phyloP scores from a whole-genome alignment of 2,888 invertebrate genomes.

The Nasonia oneida region DNA sequence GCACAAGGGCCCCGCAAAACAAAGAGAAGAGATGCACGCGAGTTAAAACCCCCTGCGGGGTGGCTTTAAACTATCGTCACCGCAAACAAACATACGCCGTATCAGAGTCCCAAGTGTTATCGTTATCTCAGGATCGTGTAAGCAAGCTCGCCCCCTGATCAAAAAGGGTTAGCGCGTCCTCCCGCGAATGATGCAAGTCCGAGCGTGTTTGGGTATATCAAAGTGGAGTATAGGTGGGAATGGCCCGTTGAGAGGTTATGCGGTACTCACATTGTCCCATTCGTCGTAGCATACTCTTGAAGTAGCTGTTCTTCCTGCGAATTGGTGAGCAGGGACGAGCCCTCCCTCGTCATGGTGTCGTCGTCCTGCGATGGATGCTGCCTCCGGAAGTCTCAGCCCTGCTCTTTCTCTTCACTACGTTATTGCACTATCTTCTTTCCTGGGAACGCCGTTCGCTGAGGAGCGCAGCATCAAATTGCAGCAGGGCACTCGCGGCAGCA shows the following conservation, averaged over 20 bases:
- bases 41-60: background rate
- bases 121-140: background rate
- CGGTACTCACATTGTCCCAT: background rate
- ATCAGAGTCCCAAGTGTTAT: background rate
- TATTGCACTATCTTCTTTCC: background rate
- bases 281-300: constrained; percentile 1
- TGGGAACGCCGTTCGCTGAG: background rate
- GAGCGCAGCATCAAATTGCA: background rate
- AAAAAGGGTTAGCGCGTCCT: background rate
- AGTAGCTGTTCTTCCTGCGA: constrained; percentile 47
- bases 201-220: background rate
- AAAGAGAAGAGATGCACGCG: background rate
- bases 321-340: constrained; percentile 24
- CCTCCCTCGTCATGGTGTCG: constrained; percentile 45
- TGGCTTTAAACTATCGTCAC: background rate
- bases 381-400: background rate
- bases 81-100: background rate
- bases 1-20: background rate
- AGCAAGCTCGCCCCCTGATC: background rate
- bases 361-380: background rate
- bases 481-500: background rate
- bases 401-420: background rate
- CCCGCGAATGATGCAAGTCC: constrained; percentile 47
- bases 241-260: constrained; percentile 34
- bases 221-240: background rate